Conservation (phyloP, 2,888 invertebrate genomes). For the Drosophila ezoana region DNA sequence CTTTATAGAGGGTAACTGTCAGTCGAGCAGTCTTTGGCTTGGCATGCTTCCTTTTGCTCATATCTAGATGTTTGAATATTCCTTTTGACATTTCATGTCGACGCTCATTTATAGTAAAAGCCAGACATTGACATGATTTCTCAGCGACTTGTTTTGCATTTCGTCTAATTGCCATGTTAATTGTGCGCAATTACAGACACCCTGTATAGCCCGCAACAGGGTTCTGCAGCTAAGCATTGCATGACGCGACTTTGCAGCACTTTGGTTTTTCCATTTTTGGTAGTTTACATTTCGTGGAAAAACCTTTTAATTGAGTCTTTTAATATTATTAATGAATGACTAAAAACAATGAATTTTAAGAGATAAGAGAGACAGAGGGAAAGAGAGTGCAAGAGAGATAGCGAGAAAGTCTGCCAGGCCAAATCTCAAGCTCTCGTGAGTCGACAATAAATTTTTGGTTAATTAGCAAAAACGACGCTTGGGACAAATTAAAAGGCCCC, state of each 20-base stretch:
- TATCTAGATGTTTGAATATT: constrained; percentile 15
- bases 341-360: constrained; percentile 15
- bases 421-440: constrained; percentile 30
- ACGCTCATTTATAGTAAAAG: constrained; percentile 60
- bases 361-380: not conserved
- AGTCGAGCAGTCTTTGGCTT: not conserved
- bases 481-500: constrained; percentile 49
- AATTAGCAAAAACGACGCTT: constrained; percentile 66
- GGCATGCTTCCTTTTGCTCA: not conserved
- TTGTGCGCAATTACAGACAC: constrained; percentile 63
- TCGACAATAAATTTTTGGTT: constrained; percentile 66
- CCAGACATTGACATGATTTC: constrained; percentile 72
- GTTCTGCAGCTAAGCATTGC: constrained; percentile 38
- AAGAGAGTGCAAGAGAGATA: constrained; percentile 1
- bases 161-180: constrained; percentile 67
- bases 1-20: constrained; percentile 2
- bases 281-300: constrained; percentile 55
- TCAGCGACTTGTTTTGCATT: constrained; percentile 49
- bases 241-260: constrained; percentile 37
- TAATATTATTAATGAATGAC: constrained; percentile 54
- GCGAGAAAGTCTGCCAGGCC: constrained; percentile 9
- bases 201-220: constrained; percentile 16
- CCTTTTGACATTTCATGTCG: constrained; percentile 65
- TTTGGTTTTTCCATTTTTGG: constrained; percentile 10
- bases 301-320: constrained; percentile 55